phyloP scores from a whole-genome alignment of 2,113 vertebrate genomes.

The Oryzias woworae region DNA sequence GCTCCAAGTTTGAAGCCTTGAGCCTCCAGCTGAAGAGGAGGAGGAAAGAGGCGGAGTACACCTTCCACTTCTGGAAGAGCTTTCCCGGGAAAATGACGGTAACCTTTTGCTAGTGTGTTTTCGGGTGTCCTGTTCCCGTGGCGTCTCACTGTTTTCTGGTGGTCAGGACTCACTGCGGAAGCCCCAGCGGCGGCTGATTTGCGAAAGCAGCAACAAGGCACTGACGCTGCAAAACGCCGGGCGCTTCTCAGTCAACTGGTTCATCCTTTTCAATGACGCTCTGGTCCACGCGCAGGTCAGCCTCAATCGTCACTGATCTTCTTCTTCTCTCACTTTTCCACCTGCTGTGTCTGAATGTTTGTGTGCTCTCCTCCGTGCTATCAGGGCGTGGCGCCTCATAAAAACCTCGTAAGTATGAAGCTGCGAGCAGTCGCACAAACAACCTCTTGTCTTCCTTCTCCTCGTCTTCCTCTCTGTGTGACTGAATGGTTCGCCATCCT shows the following conservation, averaged over 20 bases:
- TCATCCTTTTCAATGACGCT: slow-evolving; percentile 96
- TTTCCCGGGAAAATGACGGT: slow-evolving; percentile 99
- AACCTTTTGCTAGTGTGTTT: slow-evolving; percentile 11
- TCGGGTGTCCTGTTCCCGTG: background rate
- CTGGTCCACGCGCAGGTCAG: slow-evolving; percentile 96
- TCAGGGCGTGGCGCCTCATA: slow-evolving; percentile 81
- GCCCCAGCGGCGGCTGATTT: slow-evolving; percentile 89
- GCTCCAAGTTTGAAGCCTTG: slow-evolving; percentile 86
- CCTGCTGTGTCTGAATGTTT: slow-evolving; percentile 54
- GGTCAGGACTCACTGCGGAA: slow-evolving; percentile 90
- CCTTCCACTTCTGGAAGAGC: slow-evolving; percentile 93
- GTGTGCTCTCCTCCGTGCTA: slow-evolving; percentile 78
- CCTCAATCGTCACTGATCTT: background rate
- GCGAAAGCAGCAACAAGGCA: slow-evolving; percentile 94
- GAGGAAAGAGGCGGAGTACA: slow-evolving; percentile 91
- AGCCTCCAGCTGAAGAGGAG: slow-evolving; percentile 86
- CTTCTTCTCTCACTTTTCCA: slow-evolving; percentile 13
- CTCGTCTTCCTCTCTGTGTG: background rate
- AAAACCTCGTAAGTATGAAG: slow-evolving; percentile 79
- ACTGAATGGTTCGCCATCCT: slow-evolving; percentile 10
- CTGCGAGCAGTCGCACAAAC: slow-evolving; percentile 4
- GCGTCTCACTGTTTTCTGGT: slow-evolving; percentile 7
- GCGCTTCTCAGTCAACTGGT: slow-evolving; percentile 98
- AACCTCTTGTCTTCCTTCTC: background rate
- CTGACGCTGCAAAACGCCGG: slow-evolving; percentile 92